Conservation (phyloP, 1,140 invertebrate species). For the Wasmannia auropunctata region DNA sequence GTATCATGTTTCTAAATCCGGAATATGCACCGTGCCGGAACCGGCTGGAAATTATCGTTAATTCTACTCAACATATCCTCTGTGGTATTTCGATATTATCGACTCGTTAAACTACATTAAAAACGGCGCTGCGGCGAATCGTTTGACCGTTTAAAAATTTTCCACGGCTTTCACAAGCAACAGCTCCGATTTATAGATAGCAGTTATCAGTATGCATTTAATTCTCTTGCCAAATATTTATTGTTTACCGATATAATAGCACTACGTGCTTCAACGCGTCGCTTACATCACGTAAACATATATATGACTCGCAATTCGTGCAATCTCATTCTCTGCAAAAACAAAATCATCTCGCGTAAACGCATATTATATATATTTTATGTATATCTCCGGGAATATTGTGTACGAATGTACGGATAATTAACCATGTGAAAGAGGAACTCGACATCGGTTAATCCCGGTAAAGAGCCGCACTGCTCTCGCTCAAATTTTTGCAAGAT, state of each 20-base stretch:
- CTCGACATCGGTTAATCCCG: background rate
- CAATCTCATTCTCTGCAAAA: slow-evolving; percentile 17
- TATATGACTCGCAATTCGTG: slow-evolving; percentile 3
- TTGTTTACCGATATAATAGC: slow-evolving; percentile 48
- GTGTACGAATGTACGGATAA: background rate
- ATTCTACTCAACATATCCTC: background rate
- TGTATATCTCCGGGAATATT: background rate
- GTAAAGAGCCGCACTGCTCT: background rate
- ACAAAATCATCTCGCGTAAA: slow-evolving; percentile 2
- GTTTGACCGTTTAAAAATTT: slow-evolving; percentile 22
- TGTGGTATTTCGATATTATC: background rate
- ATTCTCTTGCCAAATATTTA: slow-evolving; percentile 57
- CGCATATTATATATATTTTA: too few species aligned
- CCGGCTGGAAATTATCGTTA: background rate
- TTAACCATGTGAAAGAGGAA: background rate
- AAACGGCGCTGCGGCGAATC: background rate
- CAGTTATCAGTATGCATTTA: slow-evolving; percentile 32
- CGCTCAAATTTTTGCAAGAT: background rate
- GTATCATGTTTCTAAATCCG: background rate
- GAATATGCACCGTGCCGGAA: background rate
- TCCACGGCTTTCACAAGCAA: background rate
- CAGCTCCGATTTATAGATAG: slow-evolving; percentile 26
- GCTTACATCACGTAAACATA: slow-evolving; percentile 55
- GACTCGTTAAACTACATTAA: slow-evolving; percentile 15
- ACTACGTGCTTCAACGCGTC: slow-evolving; percentile 49